Evolutionary conservation across 2,797 vertebrate species (phyloP).

Genomic region (Enteromius argenteus): DNA sequence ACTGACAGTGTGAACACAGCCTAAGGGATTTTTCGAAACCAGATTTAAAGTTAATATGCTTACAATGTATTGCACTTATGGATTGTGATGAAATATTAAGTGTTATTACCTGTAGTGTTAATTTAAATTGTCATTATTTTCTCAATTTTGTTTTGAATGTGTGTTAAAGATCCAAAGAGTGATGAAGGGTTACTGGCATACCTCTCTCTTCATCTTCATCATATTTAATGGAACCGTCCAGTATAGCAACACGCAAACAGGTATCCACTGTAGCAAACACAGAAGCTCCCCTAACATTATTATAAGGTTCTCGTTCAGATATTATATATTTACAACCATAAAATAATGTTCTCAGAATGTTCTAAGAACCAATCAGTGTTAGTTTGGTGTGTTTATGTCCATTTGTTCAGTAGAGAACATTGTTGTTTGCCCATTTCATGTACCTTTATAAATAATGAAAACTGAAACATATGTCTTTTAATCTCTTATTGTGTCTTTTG

Average conservation of each 20-base stretch:
- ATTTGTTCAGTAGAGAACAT: background rate
- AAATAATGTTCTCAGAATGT: background rate
- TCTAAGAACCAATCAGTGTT: background rate
- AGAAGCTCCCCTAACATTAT: background rate
- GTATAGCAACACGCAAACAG: background rate
- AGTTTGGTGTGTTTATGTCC: background rate
- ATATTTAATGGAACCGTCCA: constrained; percentile 10
- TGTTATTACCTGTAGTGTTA: background rate
- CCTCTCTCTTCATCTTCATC: constrained; percentile 32
- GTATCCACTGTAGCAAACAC: constrained; percentile 14
- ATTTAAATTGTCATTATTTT: background rate
- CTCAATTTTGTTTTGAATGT: background rate
- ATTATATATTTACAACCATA: background rate
- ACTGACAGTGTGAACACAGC: background rate
- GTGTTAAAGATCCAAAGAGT: constrained; percentile 35
- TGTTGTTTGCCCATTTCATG: background rate
- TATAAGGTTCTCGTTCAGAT: background rate
- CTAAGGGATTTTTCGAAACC: background rate
- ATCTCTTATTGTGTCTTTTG: background rate
- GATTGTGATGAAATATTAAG: background rate
- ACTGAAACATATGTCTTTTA: background rate
- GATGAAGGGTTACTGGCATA: constrained; percentile 46
- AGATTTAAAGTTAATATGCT: background rate
- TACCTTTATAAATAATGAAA: background rate
- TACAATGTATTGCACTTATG: background rate